Base-by-base conservation (phyloP, 2,888 invertebrate species). In the Pterostichus niger region DNA sequence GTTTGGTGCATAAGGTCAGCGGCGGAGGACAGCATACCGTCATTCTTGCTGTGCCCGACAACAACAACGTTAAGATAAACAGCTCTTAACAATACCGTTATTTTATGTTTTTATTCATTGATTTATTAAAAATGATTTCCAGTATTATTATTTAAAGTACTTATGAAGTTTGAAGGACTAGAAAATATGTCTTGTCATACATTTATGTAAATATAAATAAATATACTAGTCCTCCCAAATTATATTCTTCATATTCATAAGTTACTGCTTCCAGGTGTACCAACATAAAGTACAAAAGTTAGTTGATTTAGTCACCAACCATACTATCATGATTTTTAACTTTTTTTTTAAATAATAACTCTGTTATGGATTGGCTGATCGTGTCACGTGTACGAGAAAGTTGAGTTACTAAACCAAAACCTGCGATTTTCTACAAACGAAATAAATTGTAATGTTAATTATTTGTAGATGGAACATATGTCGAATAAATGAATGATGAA, bases 351-450 rank as follows among this genome's bases (percentile, higher is more conserved):
- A 54, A 9, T 3, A 52, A 9, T n/a, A 52, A 52, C 4, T 54
- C 17, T 4, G 15, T 54, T 54, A n/a, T n/a, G n/a, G n/a, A n/a
- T n/a, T n/a, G n/a, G n/a, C n/a, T n/a, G n/a, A n/a, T n/a, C n/a
- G n/a, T n/a, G n/a, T n/a, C n/a, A n/a, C n/a, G n/a, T 0, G 96
- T 95, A 17, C 94, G 93, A 86, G 93, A 93, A 44, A 98, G 90
- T 88, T 97, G 96, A 4, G 98, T 98, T 6, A 99, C 98, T 86
- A 99, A 91, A 77, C 99, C 99, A 93, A 99, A 99, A 91, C 99
- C 99, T 73, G 97, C 97, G 86, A 99, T 98, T 95, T 98, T 99
- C 88, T 93, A 86, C 49, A 88, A 5, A 52, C 84, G 85, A 61
- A 77, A 10, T 73, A 10, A 61, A 52, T 68, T 71, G 24, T 24